A percentile compares a stretch with the other conserved stretches of the same genome.
phyloP scores from a whole-genome alignment of 2,888 invertebrate genomes.

The Dryobotodes eremita region DNA sequence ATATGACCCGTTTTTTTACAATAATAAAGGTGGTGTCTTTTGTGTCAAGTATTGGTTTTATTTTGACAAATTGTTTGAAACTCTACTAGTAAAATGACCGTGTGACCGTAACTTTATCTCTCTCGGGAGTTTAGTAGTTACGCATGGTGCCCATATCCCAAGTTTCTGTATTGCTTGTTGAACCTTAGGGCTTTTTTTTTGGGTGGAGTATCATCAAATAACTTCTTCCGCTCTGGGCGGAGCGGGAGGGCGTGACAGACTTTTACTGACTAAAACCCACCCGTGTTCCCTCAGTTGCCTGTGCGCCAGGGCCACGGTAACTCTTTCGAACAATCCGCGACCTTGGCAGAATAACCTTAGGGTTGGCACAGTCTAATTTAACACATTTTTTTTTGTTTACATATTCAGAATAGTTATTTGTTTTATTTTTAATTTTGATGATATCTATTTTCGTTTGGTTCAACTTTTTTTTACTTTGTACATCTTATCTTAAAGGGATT shows the following conservation, averaged over 20 bases:
- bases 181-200: neutral
- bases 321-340: too few species aligned
- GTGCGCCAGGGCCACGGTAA: too few species aligned
- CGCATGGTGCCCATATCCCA: neutral
- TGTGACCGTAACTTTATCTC: neutral
- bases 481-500: neutral
- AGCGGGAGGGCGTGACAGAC: too few species aligned
- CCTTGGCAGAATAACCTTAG: too few species aligned
- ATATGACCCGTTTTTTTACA: slow-evolving; percentile 21
- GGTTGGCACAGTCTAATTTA: too few species aligned
- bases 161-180: neutral
- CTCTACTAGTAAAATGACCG: neutral
- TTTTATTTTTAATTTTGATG: neutral
- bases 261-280: too few species aligned
- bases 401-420: too few species aligned
- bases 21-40: slow-evolving; percentile 56
- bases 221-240: too few species aligned
- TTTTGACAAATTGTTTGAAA: slow-evolving; percentile 15
- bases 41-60: slow-evolving; percentile 47
- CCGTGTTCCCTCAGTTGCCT: too few species aligned
- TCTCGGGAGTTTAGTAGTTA: neutral
- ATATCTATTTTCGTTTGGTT: neutral
- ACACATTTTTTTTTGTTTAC: too few species aligned
- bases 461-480: neutral
- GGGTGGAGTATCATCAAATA: too few species aligned